Evolutionary conservation across 1,140 invertebrate genomes (phyloP).

Genomic region (Drosophila malerkotliana): DNA sequence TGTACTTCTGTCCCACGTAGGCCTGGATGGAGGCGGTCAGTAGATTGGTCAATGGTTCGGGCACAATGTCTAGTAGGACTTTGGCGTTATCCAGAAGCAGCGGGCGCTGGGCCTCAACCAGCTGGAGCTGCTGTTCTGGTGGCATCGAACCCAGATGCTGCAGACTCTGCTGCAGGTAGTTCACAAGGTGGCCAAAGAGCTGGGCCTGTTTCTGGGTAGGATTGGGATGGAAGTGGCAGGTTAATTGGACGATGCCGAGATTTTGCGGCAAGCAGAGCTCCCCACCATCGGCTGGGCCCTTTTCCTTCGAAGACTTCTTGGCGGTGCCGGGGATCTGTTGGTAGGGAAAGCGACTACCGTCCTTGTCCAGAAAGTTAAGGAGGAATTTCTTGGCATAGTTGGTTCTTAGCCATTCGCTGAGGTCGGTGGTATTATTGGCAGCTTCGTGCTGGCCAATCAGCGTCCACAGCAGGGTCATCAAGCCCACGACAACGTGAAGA

Average conservation of each 20-base stretch:
- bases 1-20: constrained; percentile 62
- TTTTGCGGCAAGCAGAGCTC: constrained; percentile 69
- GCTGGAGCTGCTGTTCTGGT: constrained; percentile 45
- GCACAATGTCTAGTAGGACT: constrained; percentile 65
- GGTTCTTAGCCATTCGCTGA: constrained; percentile 84
- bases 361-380: constrained; percentile 84
- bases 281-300: constrained; percentile 21
- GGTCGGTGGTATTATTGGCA: constrained; percentile 64
- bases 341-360: constrained; percentile 50
- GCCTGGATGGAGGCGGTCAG: constrained; percentile 49
- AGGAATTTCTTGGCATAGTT: constrained; percentile 85
- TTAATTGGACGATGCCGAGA: constrained; percentile 59
- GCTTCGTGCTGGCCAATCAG: constrained; percentile 84
- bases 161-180: constrained; percentile 41
- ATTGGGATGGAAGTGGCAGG: constrained; percentile 56
- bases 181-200: constrained; percentile 29
- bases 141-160: constrained; percentile 1
- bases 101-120: constrained; percentile 81
- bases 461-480: constrained; percentile 85
- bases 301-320: constrained; percentile 30
- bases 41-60: constrained; percentile 38
- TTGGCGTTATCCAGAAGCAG: constrained; percentile 83
- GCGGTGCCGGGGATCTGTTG: constrained; percentile 37
- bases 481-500: constrained; percentile 85
- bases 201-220: constrained; percentile 23